Evolutionary conservation across 2,113 vertebrate genomes (phyloP).

Genomic region (Lycaon pictus): DNA sequence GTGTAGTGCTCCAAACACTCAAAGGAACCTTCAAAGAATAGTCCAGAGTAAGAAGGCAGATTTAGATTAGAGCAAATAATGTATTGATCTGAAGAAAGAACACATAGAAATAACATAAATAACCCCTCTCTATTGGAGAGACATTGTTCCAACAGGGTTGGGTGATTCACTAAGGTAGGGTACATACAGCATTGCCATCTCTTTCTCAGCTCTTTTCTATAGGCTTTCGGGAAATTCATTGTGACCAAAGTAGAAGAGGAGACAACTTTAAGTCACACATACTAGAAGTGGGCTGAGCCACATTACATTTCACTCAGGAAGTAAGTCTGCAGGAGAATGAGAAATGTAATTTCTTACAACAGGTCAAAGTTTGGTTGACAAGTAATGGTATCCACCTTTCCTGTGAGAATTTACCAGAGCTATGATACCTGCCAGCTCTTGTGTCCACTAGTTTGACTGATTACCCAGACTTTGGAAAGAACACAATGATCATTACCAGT

Average conservation of each 20-base stretch:
- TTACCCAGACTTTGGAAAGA: not conserved
- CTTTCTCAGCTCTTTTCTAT: not conserved
- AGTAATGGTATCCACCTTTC: not conserved
- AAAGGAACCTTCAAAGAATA: not conserved
- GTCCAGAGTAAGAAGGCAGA: not conserved
- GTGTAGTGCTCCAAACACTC: not conserved
- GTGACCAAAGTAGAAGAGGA: not conserved
- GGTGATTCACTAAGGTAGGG: not conserved
- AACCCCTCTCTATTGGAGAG: not conserved
- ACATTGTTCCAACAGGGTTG: not conserved
- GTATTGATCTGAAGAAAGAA: not conserved
- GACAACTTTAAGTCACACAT: not conserved
- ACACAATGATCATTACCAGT: not conserved
- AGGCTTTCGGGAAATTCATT: not conserved
- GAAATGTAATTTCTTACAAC: not conserved
- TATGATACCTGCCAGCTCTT: not conserved
- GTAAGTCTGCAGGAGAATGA: not conserved
- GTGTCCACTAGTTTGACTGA: accelerated
- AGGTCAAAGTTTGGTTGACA: not conserved
- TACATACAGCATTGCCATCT: accelerated
- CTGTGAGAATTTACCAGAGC: not conserved
- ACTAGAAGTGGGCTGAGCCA: not conserved
- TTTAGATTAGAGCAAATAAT: not conserved
- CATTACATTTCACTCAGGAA: not conserved
- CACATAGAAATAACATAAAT: not conserved